These are phyloP conservation scores for Caiman crocodilus DNA, from an alignment of 2,797 vertebrate genomes.

Conservation along the genomic window DNA sequence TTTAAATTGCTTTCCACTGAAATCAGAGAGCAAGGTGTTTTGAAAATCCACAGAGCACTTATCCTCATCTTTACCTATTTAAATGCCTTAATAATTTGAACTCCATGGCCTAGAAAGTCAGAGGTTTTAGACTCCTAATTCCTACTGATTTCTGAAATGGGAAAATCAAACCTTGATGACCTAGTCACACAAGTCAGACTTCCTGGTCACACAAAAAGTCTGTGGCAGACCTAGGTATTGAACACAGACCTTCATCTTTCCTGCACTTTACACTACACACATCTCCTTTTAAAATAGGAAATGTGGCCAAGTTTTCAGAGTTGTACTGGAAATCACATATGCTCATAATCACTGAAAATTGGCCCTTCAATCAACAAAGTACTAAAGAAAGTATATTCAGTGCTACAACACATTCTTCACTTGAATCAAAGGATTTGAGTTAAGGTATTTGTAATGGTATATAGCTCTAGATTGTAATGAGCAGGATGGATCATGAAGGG, in stretches of 20 bases:
- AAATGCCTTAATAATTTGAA: no score
- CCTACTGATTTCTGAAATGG: not conserved
- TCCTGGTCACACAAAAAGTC: not conserved
- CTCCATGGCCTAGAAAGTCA: not conserved
- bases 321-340: not conserved
- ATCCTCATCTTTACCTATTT: not conserved
- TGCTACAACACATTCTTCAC: not conserved
- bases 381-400: not conserved
- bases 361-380: not conserved
- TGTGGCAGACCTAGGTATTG: not conserved
- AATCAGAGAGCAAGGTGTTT: not conserved
- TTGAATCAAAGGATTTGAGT: not conserved
- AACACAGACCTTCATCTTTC: not conserved
- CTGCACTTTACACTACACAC: conserved; percentile 63
- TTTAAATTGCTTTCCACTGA: not conserved
- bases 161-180: rapidly evolving
- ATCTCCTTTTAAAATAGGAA: conserved; percentile 58
- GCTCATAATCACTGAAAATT: not conserved
- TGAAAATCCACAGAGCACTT: not conserved
- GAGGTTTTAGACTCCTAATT: not conserved
- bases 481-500: not conserved
- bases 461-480: not conserved
- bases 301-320: conserved; percentile 50
- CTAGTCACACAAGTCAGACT: not conserved
- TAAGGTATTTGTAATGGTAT: not conserved